Base-by-base conservation (phyloP, 2,797 vertebrate genomes). In the Cyprinodon diabolis region DNA sequence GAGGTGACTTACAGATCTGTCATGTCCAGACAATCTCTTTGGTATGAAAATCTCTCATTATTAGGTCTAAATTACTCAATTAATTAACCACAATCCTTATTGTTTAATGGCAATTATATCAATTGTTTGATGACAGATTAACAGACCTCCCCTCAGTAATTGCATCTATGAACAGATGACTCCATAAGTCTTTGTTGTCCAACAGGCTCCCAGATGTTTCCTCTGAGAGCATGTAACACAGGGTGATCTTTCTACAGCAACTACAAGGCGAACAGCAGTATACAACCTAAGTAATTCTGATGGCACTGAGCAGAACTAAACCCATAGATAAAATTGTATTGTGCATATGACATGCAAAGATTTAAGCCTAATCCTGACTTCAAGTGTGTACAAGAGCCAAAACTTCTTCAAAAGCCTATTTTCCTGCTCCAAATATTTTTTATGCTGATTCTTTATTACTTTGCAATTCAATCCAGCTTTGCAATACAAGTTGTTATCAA, bases 121-220 rank as follows among this genome's bases (percentile, higher is more conserved):
- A 63, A 19, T 63, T 58, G 37, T 43, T 63, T 63, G 60, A 43
- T 63, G 35, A 21, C 35, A 43, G 35, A 63, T 43, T 43, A 63
- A 40, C 60, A n/a, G 19, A 63, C 30, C 35, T 23, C 40, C 37
- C 62, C n/a, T 2, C 43, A 15, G 62, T 45, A n/a, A 43, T 45
- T 4, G 4, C 40, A 45, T 23, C 19, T 65, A 45, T 40, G 19
- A 40, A 5, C 62, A 45, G 62, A 62, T 37, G 58, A 19, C 35
- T 40, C 62, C 3, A 35, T 63, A 12, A 65, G 62, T 65, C 12
- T 45, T 40, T 40, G 60, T 43, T 63, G 60, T 43, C 35, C 60
- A 63, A 37, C 60, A 63, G 30, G 30, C 23, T 63, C 37, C 21
- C 60, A 65, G 62, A 65, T 65, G 62, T n/a, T 65, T 5, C 58